Evolutionary conservation across 1,140 invertebrate species (phyloP).

Genomic region (Kradibia gibbosae): DNA sequence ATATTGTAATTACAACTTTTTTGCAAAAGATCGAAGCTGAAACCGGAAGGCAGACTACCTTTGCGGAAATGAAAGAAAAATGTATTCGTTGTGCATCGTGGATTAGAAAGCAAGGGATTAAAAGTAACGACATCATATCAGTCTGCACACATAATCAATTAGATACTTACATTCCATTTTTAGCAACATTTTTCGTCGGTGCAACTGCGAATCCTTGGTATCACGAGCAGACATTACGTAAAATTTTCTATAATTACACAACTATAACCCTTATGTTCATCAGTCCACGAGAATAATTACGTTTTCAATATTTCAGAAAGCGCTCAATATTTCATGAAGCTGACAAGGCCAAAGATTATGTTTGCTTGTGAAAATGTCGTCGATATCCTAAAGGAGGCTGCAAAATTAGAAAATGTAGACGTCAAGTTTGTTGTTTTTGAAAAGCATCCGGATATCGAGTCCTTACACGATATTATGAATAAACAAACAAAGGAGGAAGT

Average conservation of each 20-base stretch:
- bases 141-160: constrained; percentile 69
- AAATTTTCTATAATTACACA: neutral
- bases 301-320: constrained; percentile 17
- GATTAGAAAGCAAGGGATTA: constrained; percentile 63
- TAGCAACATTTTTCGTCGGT: constrained; percentile 69
- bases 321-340: constrained; percentile 55
- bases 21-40: constrained; percentile 65
- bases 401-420: constrained; percentile 45
- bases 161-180: constrained; percentile 68
- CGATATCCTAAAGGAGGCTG: constrained; percentile 50
- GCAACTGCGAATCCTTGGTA: constrained; percentile 55
- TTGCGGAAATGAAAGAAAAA: constrained; percentile 62
- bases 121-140: constrained; percentile 66
- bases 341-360: constrained; percentile 61
- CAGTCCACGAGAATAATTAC: neutral
- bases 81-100: constrained; percentile 68
- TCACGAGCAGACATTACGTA: constrained; percentile 27
- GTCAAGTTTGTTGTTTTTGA: constrained; percentile 58
- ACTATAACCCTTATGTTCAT: neutral
- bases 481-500: constrained; percentile 32
- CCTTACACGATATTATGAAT: constrained; percentile 47
- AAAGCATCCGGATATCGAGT: constrained; percentile 37
- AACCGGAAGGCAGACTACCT: constrained; percentile 69
- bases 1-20: neutral
- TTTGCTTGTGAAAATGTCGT: constrained; percentile 56